Conservation (phyloP, 1,140 invertebrate species). For the Drosophila punjabiensis region DNA sequence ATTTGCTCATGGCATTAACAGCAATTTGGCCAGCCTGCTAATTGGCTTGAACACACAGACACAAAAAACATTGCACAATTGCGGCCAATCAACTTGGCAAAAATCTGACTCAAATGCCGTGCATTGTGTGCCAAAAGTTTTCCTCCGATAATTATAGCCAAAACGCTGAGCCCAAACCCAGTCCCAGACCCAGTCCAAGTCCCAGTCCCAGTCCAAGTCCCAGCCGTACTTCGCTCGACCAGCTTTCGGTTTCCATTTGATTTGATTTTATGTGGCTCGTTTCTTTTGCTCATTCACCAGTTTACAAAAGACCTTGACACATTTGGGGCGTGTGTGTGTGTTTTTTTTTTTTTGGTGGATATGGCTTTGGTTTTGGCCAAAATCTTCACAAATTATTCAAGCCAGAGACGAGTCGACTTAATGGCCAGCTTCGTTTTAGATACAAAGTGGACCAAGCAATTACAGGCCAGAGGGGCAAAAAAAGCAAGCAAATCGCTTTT, state of each 20-base stretch:
- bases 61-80: conserved; percentile 59
- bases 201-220: background rate
- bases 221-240: conserved; percentile 51
- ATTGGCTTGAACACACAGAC: conserved; percentile 65
- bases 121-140: conserved; percentile 76
- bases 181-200: conserved; percentile 26
- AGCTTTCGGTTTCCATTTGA: conserved; percentile 58
- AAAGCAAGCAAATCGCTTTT: conserved; percentile 30
- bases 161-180: conserved; percentile 30
- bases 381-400: conserved; percentile 49
- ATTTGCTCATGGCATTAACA: conserved; percentile 71
- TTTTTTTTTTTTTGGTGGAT: conserved; percentile 36
- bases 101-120: conserved; percentile 65
- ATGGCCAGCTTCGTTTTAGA: conserved; percentile 35
- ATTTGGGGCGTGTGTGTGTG: conserved; percentile 54
- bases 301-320: conserved; percentile 81
- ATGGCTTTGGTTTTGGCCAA: conserved; percentile 53
- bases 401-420: conserved; percentile 21
- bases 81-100: conserved; percentile 67
- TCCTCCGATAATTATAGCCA: conserved; percentile 61
- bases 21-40: conserved; percentile 62
- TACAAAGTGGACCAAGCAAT: conserved; percentile 54
- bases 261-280: conserved; percentile 40
- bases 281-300: conserved; percentile 69
- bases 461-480: conserved; percentile 30